Evolutionary conservation across 1,140 invertebrate genomes (phyloP), one percentile per base, ranked within the genome.

Genomic region (Euura saliciscinereae): DNA sequence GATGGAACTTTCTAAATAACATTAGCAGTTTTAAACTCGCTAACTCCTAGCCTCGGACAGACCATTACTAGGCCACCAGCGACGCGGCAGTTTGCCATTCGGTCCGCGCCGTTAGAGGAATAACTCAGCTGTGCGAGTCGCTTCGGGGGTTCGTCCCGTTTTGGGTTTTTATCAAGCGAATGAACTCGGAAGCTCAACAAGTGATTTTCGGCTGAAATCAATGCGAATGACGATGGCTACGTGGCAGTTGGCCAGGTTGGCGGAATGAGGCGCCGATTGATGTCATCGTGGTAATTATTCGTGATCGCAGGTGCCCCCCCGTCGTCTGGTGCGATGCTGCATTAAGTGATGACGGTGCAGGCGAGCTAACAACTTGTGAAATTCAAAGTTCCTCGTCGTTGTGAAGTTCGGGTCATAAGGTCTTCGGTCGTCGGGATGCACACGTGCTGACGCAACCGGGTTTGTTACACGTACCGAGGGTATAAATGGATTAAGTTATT

Each of bases 301-400:
- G 28, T 28, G 28, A 28, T 28, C 28, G 28, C 28, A 28, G 28
- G 28, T 28, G 28, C 28, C 28, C 28, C 28, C 28, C 28, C 28
- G 28, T 0, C 28, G 28, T 28, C 28, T 28, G 28, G 28, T 28
- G 28, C 28, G 28, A 28, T 28, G 28, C 28, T 28, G 28, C 28
- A 28, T 28, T 28, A 59, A 59, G 8, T 8, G 13, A 59, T 59
- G 6, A 59, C 51, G 51, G 51, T 59, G 51, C 51, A 59, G 51
- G 8, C 51, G 51, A n/a, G 13, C 51, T 59, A 59, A 59, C 51
- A 59, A 59, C 51, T 59, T n/a, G 51, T 59, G 51, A 59, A 59
- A 59, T 59, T n/a, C 51, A 3, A n/a, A 59, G 2, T 59, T 59
- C 13, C 51, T n/a, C 51, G 51, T 59, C 51, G 51, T 28, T 28